phyloP scores from a whole-genome alignment of 2,888 invertebrate genomes.

The Rhaphigaster nebulosa region DNA sequence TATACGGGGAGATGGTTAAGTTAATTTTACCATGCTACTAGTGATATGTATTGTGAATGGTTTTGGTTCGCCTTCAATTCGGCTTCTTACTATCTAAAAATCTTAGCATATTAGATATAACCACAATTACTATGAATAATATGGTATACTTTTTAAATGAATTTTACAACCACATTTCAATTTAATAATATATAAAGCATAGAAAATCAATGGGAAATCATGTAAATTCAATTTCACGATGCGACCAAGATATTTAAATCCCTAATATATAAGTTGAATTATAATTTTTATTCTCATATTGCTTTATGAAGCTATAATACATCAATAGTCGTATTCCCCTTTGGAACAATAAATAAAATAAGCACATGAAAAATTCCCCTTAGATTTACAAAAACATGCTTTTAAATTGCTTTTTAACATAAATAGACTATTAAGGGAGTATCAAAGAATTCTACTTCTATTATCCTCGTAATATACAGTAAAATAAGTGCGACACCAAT shows the following conservation, averaged over 20 bases:
- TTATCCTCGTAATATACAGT: conserved; percentile 46
- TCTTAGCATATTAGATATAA: conserved; percentile 51
- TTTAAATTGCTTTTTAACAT: conserved; percentile 29
- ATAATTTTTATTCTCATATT: conserved; percentile 39
- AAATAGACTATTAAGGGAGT: conserved; percentile 55
- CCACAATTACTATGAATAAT: conserved; percentile 48
- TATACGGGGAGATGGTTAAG: conserved; percentile 52
- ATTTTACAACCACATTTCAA: conserved; percentile 55
- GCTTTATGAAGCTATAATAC: conserved; percentile 49
- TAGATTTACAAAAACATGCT: conserved; percentile 20
- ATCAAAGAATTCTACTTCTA: conserved; percentile 49
- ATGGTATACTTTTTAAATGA: conserved; percentile 50
- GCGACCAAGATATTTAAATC: conserved; percentile 14
- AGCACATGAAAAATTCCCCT: conserved; percentile 52
- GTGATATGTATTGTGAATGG: conserved; percentile 64
- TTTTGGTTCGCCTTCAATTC: conserved; percentile 62
- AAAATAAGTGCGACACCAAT: conserved; percentile 57
- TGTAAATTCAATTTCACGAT: conserved; percentile 5
- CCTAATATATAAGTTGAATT: conserved; percentile 22
- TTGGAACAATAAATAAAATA: conserved; percentile 48
- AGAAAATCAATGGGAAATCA: conserved; percentile 41
- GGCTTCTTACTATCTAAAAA: conserved; percentile 62
- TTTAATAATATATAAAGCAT: conserved; percentile 41
- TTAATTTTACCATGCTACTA: conserved; percentile 26
- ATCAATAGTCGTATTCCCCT: conserved; percentile 39